A percentile compares a stretch with the other conserved stretches of the same genome.
Evolutionary conservation across 2,888 invertebrate species (phyloP).

Genomic region (Zhuqinia jingwanae): DNA sequence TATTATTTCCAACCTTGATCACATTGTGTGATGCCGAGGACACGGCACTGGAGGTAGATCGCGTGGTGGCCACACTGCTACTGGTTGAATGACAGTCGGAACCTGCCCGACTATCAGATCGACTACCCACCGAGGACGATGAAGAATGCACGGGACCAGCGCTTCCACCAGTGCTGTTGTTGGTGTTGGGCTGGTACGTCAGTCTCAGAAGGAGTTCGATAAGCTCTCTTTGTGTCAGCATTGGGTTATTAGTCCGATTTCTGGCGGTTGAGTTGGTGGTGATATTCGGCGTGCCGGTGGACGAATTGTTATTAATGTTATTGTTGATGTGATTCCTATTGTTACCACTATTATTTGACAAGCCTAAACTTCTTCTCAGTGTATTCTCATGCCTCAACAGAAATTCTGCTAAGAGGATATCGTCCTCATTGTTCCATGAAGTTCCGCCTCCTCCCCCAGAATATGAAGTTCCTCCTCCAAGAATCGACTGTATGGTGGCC

Average conservation of each 20-base stretch:
- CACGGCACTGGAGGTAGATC: conserved; percentile 28
- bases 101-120: conserved; percentile 58
- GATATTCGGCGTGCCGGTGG: neutral
- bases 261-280: neutral
- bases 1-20: neutral
- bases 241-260: conserved; percentile 51
- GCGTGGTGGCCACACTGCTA: conserved; percentile 22
- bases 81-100: conserved; percentile 47
- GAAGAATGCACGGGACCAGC: neutral
- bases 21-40: neutral
- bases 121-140: neutral
- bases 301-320: conserved; percentile 9
- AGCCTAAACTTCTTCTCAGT: conserved; percentile 43
- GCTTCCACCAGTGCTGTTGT: neutral
- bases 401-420: conserved; percentile 41
- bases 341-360: conserved; percentile 30
- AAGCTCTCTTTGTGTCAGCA: conserved; percentile 67
- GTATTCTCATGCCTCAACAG: conserved; percentile 54
- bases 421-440: conserved; percentile 35
- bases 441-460: neutral
- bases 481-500: conserved; percentile 50
- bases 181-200: no score
- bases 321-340: conserved; percentile 2
- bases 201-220: conserved; percentile 66
- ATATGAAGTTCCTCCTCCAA: conserved; percentile 27